A percentile compares a stretch with the other conserved stretches of the same genome.
Conservation (phyloP, 2,113 vertebrate genomes). For the Catagonus wagneri region DNA sequence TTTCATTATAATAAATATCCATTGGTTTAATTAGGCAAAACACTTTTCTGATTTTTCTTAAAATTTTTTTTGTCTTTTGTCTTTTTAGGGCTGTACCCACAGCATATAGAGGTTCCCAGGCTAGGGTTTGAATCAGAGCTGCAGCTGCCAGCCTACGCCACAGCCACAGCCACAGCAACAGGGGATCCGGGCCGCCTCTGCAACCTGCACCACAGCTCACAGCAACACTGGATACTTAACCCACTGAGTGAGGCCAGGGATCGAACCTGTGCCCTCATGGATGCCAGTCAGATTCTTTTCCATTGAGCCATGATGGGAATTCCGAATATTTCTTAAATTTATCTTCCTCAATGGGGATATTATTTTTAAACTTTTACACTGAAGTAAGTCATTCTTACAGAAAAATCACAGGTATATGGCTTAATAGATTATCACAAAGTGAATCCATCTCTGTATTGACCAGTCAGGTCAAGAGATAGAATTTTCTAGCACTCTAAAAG, state of each 20-base stretch:
- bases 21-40: constrained; percentile 55
- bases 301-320: no score
- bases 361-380: constrained; percentile 45
- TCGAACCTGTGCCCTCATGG: no score
- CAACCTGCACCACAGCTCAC: no score
- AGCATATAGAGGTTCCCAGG: no score
- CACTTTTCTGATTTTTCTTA: constrained; percentile 28
- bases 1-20: background rate
- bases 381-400: constrained; percentile 2
- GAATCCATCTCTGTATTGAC: background rate
- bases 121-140: no score
- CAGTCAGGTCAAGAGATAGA: background rate
- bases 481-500: background rate
- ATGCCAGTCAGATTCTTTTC: no score
- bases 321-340: background rate
- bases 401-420: background rate
- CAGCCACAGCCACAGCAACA: no score
- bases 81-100: no score
- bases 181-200: no score
- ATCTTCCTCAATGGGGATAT: background rate
- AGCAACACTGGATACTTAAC: no score
- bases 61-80: background rate
- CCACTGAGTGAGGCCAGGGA: no score
- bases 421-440: background rate
- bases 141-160: no score